Conservation (phyloP, 2,797 vertebrate species). For the Phalanger gymnotis region DNA sequence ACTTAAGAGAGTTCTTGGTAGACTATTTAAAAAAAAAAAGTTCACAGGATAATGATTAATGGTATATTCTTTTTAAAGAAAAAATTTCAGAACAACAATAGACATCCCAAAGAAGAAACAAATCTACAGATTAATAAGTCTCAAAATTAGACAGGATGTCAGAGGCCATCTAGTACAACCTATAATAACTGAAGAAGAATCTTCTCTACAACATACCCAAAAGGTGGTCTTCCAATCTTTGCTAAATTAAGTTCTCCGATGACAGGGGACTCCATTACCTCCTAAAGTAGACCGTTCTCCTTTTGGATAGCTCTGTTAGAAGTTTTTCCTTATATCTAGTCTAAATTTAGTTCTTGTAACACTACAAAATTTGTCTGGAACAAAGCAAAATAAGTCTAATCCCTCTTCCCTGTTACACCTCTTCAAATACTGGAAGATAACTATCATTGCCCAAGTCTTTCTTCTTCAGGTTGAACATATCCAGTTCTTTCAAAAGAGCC, state of each 20-base stretch:
- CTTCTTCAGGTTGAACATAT: background rate
- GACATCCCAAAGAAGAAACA: conserved; percentile 21
- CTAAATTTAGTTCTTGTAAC: background rate
- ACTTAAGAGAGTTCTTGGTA: conserved; percentile 79
- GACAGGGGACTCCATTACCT: background rate
- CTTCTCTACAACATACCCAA: background rate
- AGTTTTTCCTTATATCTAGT: background rate
- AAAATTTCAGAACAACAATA: conserved; percentile 46
- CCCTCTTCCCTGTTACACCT: background rate
- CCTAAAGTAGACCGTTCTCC: background rate
- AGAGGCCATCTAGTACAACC: background rate
- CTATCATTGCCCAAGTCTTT: background rate
- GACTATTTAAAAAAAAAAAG: conserved; percentile 73
- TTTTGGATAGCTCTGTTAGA: background rate
- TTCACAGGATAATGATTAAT: background rate
- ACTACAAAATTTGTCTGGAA: background rate
- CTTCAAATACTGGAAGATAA: background rate
- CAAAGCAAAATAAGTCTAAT: background rate
- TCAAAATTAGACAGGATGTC: background rate
- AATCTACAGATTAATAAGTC: background rate
- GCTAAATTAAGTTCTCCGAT: background rate
- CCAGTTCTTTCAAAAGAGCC: background rate
- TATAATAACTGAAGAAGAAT: background rate
- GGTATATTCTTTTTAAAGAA: conserved; percentile 34
- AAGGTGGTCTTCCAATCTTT: background rate